Evolutionary conservation across 2,888 invertebrate species (phyloP), one percentile per base, ranked within the genome.

Genomic region (Quadroppia sp.): DNA sequence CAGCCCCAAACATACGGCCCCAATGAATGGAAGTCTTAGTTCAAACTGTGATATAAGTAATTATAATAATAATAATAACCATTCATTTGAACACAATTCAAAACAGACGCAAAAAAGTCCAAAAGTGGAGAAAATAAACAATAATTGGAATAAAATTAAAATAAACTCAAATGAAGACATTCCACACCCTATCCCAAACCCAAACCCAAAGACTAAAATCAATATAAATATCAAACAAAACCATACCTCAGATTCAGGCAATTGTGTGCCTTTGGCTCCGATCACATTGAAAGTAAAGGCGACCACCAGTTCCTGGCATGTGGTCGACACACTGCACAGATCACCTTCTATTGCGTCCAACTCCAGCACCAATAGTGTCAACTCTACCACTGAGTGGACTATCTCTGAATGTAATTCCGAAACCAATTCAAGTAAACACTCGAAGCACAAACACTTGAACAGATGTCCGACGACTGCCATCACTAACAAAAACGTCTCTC

Each of bases 321-420:
- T 82, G 4, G 78, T 79, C 48, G 77, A 80, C 48, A 78, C 79
- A 42, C 80, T 80, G 28, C 79, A 78, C 32, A 79, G 79, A 6
- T 81, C 81, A 53, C 81, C 82, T 9, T 81, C 81, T 4, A 71
- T 81, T 20, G 80, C 80, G 11, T 81, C 81, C 7, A 79, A 78
- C 53, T 79, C 80, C 32, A 82, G 81, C 59, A 79, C 76, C 71
- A 80, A 80, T 42, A 81, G 81, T 77, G 79, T 80, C 9, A 82
- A 81, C 75, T 82, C 82, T 11, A 82, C 82, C 1, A 80, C 81
- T 67, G 82, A 80, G 28, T 83, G 83, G 64, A 40, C 17, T 17
- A 23, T 64, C 2, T 36, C 64, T 40, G 64, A 64, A n/a, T 64
- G 64, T 64, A 9, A 17, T 15, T 30, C 40, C 40, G 64, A 64